Conservation (phyloP, 2,888 invertebrate genomes). For the Scrobipalpa costella region DNA sequence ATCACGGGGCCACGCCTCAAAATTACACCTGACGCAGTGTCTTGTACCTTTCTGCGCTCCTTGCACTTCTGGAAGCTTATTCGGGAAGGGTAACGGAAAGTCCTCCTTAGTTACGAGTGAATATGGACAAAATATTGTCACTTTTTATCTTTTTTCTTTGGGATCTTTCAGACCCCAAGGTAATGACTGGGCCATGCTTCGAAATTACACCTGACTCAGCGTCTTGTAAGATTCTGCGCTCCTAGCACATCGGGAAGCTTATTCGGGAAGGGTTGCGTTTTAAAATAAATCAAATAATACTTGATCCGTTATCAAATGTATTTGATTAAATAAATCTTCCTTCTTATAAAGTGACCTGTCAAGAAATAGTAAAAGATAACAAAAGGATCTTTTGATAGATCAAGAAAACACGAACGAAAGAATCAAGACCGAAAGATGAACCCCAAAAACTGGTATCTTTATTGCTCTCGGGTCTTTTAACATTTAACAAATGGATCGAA, state of each 20-base stretch:
- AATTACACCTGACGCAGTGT: constrained; percentile 24
- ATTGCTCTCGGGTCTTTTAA: neutral
- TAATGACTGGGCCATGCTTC: constrained; percentile 34
- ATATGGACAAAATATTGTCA: too few species aligned
- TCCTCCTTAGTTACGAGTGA: neutral
- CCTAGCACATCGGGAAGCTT: neutral
- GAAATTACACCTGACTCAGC: constrained; percentile 22
- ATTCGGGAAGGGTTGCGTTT: too few species aligned
- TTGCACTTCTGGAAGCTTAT: neutral
- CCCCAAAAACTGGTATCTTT: neutral
- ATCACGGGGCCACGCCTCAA: constrained; percentile 31
- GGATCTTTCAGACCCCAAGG: constrained; percentile 37
- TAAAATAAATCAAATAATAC: too few species aligned
- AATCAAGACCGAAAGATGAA: too few species aligned
- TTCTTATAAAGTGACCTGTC: neutral
- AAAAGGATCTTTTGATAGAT: neutral
- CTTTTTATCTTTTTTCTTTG: too few species aligned
- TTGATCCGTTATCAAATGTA: too few species aligned
- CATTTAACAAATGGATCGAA: too few species aligned
- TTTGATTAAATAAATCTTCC: neutral
- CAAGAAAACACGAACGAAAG: neutral
- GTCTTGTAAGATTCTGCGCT: neutral
- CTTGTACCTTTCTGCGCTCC: neutral
- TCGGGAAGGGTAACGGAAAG: neutral
- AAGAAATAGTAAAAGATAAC: neutral